Conservation (phyloP, 2,888 invertebrate species). For the Phymatocera aterrima region DNA sequence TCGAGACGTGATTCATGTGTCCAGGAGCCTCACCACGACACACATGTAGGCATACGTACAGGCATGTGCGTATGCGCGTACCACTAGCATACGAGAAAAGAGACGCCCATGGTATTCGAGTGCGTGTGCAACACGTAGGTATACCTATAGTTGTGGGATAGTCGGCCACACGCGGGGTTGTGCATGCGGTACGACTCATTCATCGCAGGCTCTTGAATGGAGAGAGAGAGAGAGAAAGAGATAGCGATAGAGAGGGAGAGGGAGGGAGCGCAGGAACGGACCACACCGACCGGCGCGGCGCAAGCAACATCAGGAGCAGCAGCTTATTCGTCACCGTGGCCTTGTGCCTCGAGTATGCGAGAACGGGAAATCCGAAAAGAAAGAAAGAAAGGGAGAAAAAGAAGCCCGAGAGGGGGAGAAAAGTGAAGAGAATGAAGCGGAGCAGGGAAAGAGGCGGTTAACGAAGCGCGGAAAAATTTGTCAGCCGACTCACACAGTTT, state of each 20-base stretch:
- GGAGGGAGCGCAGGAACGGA: neutral
- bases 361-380: slow-evolving; percentile 33
- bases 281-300: slow-evolving; percentile 23
- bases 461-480: neutral
- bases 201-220: slow-evolving; percentile 38
- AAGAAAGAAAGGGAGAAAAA: slow-evolving; percentile 48
- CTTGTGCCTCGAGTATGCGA: slow-evolving; percentile 22
- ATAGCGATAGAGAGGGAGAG: neutral
- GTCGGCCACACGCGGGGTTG: slow-evolving; percentile 44
- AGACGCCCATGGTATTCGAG: neutral
- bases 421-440: slow-evolving; percentile 42
- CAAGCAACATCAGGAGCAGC: slow-evolving; percentile 14
- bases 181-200: slow-evolving; percentile 38
- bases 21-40: too few species aligned
- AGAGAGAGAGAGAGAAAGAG: slow-evolving; percentile 26
- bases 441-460: neutral
- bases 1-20: too few species aligned
- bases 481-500: neutral
- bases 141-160: neutral
- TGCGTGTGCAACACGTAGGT: neutral
- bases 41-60: too few species aligned
- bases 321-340: slow-evolving; percentile 32
- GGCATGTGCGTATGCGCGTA: neutral
- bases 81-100: neutral
- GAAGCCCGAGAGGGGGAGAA: neutral